These are phyloP conservation scores for Trachelipus rathkii DNA, from an alignment of 1,140 invertebrate genomes.

Conservation along the genomic window DNA sequence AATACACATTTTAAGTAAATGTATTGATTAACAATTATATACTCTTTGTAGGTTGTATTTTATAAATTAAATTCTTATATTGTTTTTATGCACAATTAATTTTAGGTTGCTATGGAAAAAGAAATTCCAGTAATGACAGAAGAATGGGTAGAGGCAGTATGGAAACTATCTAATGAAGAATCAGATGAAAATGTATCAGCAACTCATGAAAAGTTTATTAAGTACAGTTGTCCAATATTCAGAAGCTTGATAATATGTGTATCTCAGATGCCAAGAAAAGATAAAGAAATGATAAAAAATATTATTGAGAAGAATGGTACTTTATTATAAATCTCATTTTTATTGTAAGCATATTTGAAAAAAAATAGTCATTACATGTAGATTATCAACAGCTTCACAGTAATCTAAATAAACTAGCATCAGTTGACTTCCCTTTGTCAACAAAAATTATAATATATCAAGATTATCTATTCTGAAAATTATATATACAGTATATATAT, in stretches of 20 bases:
- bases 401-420: too few relatives aligned
- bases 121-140: conserved; percentile 70
- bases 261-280: conserved; percentile 63
- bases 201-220: conserved; percentile 61
- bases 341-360: too few relatives aligned
- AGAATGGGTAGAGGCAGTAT: conserved; percentile 73
- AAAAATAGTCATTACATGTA: too few relatives aligned
- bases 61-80: neutral
- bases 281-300: conserved; percentile 66
- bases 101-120: conserved; percentile 67
- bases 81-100: conserved; percentile 55
- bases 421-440: too few relatives aligned
- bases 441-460: too few relatives aligned
- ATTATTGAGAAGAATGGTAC: conserved; percentile 68
- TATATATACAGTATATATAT: too few relatives aligned
- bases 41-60: too few relatives aligned
- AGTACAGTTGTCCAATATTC: conserved; percentile 71
- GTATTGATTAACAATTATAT: too few relatives aligned
- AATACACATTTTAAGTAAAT: too few relatives aligned
- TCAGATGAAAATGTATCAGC: conserved; percentile 60
- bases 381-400: too few relatives aligned
- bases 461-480: too few relatives aligned
- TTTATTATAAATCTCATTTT: too few relatives aligned
- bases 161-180: conserved; percentile 59
- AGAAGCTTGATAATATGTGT: conserved; percentile 71